Percentiles rank a stretch among this genome's conserved stretches.
Evolutionary conservation across 2,113 vertebrate genomes (phyloP).

Genomic region (Chitala chitala): DNA sequence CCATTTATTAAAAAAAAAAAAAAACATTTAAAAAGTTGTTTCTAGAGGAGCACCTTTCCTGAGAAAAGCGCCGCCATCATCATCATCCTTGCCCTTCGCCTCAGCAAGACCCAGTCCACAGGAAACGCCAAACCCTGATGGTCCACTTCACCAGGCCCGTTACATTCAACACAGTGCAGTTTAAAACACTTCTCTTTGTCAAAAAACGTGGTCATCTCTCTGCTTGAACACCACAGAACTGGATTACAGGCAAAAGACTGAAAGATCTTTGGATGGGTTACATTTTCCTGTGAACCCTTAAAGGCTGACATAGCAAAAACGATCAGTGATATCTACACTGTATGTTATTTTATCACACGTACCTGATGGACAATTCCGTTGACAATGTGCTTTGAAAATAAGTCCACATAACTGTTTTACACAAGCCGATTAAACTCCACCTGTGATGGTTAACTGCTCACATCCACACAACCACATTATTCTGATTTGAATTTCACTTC

Average conservation of each 20-base stretch:
- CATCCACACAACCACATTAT: too few relatives aligned
- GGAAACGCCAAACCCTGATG: neutral
- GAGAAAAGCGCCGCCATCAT: neutral
- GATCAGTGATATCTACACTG: too few relatives aligned
- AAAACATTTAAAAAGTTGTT: slow-evolving; percentile 18
- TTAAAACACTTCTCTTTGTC: neutral
- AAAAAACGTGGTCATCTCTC: neutral
- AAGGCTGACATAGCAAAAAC: too few relatives aligned
- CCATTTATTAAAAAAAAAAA: slow-evolving; percentile 23
- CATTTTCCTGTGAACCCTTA: neutral
- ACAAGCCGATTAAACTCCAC: too few relatives aligned
- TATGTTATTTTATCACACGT: neutral
- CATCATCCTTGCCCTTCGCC: neutral
- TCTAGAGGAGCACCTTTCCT: neutral
- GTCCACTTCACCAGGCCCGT: neutral
- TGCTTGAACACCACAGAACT: neutral
- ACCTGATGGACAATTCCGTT: too few relatives aligned
- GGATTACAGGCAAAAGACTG: slow-evolving; percentile 4
- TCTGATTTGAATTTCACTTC: too few relatives aligned
- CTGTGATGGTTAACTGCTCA: too few relatives aligned
- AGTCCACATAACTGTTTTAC: too few relatives aligned
- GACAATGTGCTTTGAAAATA: too few relatives aligned
- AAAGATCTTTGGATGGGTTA: slow-evolving; percentile 12
- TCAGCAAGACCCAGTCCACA: too few relatives aligned
- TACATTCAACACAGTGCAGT: neutral